Percentiles rank a stretch among this genome's conserved stretches.
phyloP scores from a whole-genome alignment of 2,113 vertebrate genomes.

The Sakesphorus luctuosus region DNA sequence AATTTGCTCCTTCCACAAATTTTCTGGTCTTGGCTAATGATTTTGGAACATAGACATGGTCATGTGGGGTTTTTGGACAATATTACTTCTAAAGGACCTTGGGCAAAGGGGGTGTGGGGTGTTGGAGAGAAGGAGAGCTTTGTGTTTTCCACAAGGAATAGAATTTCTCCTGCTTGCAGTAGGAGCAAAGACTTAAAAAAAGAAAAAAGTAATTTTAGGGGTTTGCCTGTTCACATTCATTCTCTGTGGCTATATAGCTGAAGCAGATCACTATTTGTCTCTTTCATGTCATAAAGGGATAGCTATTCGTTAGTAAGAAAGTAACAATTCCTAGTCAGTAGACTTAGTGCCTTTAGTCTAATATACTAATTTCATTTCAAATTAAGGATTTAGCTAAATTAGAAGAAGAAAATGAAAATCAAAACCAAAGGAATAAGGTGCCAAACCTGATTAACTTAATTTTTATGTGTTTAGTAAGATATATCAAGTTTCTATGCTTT shows the following conservation, averaged over 20 bases:
- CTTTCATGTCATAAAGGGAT: background rate
- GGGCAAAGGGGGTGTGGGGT: fast-evolving
- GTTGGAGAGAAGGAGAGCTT: background rate
- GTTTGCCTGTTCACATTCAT: fast-evolving
- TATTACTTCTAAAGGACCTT: background rate
- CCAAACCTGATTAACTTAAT: background rate
- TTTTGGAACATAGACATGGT: background rate
- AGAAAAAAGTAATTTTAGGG: background rate
- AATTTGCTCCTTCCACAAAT: background rate
- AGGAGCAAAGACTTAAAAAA: background rate
- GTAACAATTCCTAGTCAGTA: background rate
- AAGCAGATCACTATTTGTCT: background rate
- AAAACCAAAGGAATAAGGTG: background rate
- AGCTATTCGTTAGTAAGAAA: background rate
- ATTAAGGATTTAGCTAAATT: background rate
- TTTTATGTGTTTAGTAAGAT: background rate
- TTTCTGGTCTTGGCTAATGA: background rate
- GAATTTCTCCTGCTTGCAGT: background rate
- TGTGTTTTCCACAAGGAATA: background rate
- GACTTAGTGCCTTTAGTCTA: background rate
- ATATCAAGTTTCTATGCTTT: background rate
- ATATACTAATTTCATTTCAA: background rate
- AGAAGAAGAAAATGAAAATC: background rate
- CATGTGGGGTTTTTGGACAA: background rate
- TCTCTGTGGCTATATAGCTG: background rate